Evolutionary conservation across 2,113 vertebrate species (phyloP), one percentile per base, ranked within the genome.

Genomic region (Carollia perspicillata): DNA sequence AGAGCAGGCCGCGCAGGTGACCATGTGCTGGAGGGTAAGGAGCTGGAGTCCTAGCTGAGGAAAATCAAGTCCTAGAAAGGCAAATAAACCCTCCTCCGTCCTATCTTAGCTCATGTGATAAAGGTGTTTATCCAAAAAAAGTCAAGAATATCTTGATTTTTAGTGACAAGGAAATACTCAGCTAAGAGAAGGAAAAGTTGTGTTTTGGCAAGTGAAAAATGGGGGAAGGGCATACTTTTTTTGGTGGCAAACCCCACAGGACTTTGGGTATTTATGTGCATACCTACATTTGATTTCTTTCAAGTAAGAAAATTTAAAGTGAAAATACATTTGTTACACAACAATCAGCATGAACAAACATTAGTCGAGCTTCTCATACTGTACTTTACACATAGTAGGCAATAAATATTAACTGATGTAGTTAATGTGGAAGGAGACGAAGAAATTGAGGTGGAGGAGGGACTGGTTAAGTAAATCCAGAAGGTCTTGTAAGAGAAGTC

Each of bases 1-100:
- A 44, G 42, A 30, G 42, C 72, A 49, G 44, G 72, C 99, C 99
- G 97, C 99, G 99, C 89, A 99, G 99, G 63, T 17, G 42, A 8
- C 72, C 7, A 0, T 33, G 20, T 17, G 72, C 28, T 17, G 6
- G 72, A 49, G 16, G 28, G 28, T 11, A 33, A 33, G 44, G 44
- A 18, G 16, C 72, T 2, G 28, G 72, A 33, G 42, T 75, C 47
- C 42, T 18, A 17, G 0, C 14, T 10, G 8, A 18, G 72, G 28
- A 11, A 74, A 9, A 47, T 9, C 42, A 18, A 49, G 16, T 30
- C 16, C 72, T 2, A 14, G 72, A 33, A 33, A 75, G 72, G 44
- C 72, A 75, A 49, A 49, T 17, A 60, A 60, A 28, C 9, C 58
- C 26, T 60, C 26, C 58, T 33, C 44, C 28, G 37, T 49, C 65